Conservation (phyloP, 2,113 vertebrate genomes). For the Eolophus roseicapilla region DNA sequence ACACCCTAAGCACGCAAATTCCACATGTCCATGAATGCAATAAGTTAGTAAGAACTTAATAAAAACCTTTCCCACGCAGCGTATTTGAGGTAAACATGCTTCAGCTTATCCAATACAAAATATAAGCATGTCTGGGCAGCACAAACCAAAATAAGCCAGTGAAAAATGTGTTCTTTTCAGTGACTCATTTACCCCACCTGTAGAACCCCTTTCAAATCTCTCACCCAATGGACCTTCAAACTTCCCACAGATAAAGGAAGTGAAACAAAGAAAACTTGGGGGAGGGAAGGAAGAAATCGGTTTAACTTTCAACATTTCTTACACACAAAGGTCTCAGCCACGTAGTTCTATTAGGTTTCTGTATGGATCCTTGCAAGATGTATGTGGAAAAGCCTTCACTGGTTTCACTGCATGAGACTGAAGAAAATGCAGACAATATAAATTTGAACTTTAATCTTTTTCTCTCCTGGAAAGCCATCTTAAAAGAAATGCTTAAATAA, state of each 20-base stretch:
- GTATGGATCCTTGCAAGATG: neutral
- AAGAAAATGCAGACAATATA: conserved; percentile 47
- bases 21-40: neutral
- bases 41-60: conserved; percentile 3
- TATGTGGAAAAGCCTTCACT: conserved; percentile 7
- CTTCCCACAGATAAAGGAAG: neutral
- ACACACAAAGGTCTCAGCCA: conserved; percentile 7
- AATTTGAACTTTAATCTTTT: conserved; percentile 35
- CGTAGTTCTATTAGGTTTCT: conserved; percentile 13
- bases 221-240: neutral
- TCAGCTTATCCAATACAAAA: neutral
- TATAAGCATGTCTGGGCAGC: neutral
- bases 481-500: conserved; percentile 6
- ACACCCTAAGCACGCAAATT: neutral
- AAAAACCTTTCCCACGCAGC: neutral
- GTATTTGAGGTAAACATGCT: neutral
- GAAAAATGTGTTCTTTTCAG: neutral
- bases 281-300: conserved; percentile 24
- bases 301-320: conserved; percentile 50
- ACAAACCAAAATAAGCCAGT: neutral
- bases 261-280: conserved; percentile 18
- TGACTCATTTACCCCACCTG: neutral
- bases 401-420: neutral
- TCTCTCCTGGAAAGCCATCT: conserved; percentile 45
- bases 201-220: neutral